Conservation (phyloP, 2,113 vertebrate genomes). For the Zosterops lateralis region DNA sequence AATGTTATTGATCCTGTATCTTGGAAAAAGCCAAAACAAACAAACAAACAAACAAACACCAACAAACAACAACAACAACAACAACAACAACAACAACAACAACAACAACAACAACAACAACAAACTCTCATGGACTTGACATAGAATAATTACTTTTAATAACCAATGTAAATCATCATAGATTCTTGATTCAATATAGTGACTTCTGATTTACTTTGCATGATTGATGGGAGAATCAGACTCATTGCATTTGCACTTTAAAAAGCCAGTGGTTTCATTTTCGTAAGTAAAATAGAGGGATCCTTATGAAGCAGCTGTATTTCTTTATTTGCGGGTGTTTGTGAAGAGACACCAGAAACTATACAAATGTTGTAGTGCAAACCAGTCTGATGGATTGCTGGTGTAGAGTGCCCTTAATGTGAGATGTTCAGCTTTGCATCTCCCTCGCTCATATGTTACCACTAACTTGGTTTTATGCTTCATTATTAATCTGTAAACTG, state of each 20-base stretch:
- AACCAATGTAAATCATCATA: not conserved
- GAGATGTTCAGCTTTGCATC: conserved; percentile 38
- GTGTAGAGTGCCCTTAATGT: conserved; percentile 4
- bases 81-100: not conserved
- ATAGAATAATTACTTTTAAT: not conserved
- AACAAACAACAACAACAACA: no score
- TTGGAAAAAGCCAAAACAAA: not conserved
- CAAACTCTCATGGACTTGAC: not conserved
- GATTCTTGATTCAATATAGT: not conserved
- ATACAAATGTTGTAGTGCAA: not conserved
- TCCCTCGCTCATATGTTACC: conserved; percentile 20
- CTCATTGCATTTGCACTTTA: not conserved
- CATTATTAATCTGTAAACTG: conserved; percentile 65
- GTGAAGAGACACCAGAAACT: not conserved
- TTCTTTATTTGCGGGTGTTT: not conserved
- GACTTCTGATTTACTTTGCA: conserved; percentile 3
- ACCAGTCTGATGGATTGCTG: conserved; percentile 13
- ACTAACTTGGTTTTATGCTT: conserved; percentile 60
- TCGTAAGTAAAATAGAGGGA: not conserved
- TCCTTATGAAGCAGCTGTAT: not conserved
- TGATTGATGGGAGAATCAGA: not conserved
- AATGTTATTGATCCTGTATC: not conserved
- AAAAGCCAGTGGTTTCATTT: conserved; percentile 19
- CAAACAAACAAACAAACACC: fast-evolving
- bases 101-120: no score